A percentile compares a stretch with the other conserved stretches of the same genome.
These are phyloP conservation scores for Chionomys nivalis DNA, from an alignment of 2,113 vertebrate species.

Conservation along the genomic window DNA sequence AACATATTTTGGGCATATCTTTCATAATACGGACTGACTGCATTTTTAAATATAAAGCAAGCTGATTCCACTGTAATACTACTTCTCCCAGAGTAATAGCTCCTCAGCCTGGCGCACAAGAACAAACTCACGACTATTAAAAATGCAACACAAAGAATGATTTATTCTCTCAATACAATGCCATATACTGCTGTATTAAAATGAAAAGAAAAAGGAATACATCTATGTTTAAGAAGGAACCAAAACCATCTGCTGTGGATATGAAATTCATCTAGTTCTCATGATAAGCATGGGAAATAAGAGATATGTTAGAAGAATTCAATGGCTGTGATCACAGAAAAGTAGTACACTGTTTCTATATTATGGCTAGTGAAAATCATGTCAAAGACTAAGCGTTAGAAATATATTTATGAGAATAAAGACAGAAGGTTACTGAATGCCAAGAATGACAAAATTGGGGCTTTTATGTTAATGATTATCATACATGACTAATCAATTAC, in stretches of 20 bases:
- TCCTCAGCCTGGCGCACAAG: neutral
- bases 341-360: neutral
- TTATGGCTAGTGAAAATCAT: neutral
- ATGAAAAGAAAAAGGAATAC: neutral
- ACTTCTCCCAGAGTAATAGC: neutral
- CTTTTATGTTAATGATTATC: neutral
- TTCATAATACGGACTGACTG: neutral
- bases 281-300: slow-evolving; percentile 17
- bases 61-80: neutral
- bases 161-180: slow-evolving; percentile 6
- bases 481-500: neutral
- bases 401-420: slow-evolving; percentile 5
- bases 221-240: slow-evolving; percentile 15
- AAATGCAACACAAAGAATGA: slow-evolving; percentile 26
- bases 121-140: neutral
- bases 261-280: neutral
- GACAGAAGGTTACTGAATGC: neutral
- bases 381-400: neutral
- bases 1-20: neutral
- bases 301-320: slow-evolving; percentile 16
- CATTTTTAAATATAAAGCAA: slow-evolving; percentile 15
- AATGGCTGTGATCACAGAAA: neutral
- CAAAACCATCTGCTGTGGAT: neutral
- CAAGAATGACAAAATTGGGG: neutral
- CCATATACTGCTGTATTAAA: neutral